phyloP scores from a whole-genome alignment of 2,113 vertebrate species.

The Hypanus sabinus region DNA sequence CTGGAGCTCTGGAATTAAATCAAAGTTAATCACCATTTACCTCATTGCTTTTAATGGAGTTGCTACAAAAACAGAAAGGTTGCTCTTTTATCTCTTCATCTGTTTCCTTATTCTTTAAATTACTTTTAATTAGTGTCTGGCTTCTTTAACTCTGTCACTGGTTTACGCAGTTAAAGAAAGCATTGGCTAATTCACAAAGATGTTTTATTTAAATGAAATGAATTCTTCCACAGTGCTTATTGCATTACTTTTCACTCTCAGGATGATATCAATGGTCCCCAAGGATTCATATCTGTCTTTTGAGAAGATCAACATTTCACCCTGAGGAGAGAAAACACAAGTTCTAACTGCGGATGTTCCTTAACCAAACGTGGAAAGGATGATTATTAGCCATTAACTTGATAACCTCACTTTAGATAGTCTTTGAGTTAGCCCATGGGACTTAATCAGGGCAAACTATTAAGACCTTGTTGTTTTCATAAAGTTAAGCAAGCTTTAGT shows the following conservation, averaged over 20 bases:
- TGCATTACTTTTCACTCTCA: neutral
- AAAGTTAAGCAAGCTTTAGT: constrained; percentile 19
- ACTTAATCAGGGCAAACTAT: neutral
- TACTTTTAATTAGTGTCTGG: neutral
- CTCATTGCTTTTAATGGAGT: neutral
- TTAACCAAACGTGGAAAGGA: constrained; percentile 14
- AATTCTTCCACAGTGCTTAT: neutral
- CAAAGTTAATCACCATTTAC: neutral
- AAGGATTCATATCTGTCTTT: neutral
- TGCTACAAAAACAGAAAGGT: neutral
- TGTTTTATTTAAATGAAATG: neutral
- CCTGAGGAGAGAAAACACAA: neutral
- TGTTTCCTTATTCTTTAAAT: neutral
- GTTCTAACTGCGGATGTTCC: constrained; percentile 11
- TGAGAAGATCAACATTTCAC: neutral
- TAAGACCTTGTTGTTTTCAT: constrained; percentile 2
- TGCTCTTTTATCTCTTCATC: neutral
- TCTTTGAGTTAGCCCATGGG: neutral
- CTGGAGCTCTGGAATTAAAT: neutral
- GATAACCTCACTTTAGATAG: constrained; percentile 24
- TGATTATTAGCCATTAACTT: constrained; percentile 19
- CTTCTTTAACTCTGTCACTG: neutral
- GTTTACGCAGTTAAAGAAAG: constrained; percentile 3
- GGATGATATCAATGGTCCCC: neutral
- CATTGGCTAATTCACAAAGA: neutral